Conservation (phyloP, 2,113 vertebrate species). For the Neogobius melanostomus region DNA sequence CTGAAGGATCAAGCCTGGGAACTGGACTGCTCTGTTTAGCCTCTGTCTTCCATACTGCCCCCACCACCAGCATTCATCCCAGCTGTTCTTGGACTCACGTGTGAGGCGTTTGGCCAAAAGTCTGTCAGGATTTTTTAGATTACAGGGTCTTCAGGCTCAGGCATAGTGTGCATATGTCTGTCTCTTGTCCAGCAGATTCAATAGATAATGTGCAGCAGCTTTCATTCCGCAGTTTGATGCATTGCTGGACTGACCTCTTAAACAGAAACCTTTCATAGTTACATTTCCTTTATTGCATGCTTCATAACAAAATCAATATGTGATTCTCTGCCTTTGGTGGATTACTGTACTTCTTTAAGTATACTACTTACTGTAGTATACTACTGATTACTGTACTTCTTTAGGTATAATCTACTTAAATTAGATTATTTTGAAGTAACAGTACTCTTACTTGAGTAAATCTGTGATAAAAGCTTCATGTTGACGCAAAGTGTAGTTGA, state of each 20-base stretch:
- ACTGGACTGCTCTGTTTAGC: conserved; percentile 53
- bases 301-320: conserved; percentile 56
- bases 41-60: conserved; percentile 27
- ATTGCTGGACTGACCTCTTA: conserved; percentile 8
- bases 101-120: conserved; percentile 65
- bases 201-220: conserved; percentile 10
- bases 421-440: too few relatives aligned
- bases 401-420: too few relatives aligned
- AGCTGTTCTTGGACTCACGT: conserved; percentile 72
- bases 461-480: too few relatives aligned
- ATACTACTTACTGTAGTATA: too few relatives aligned
- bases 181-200: conserved; percentile 28
- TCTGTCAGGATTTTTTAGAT: conserved; percentile 53
- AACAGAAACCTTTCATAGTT: conserved; percentile 9
- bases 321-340: neutral
- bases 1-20: conserved; percentile 66
- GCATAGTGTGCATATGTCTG: conserved; percentile 26
- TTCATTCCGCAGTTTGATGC: neutral
- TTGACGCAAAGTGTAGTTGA: too few relatives aligned
- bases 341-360: too few relatives aligned
- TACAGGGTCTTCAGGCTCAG: conserved; percentile 27
- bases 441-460: too few relatives aligned
- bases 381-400: too few relatives aligned
- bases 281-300: conserved; percentile 13
- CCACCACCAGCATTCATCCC: conserved; percentile 35